Evolutionary conservation across 2,113 vertebrate genomes (phyloP), one percentile per base, ranked within the genome.

Genomic region (Zosterops borbonicus): DNA sequence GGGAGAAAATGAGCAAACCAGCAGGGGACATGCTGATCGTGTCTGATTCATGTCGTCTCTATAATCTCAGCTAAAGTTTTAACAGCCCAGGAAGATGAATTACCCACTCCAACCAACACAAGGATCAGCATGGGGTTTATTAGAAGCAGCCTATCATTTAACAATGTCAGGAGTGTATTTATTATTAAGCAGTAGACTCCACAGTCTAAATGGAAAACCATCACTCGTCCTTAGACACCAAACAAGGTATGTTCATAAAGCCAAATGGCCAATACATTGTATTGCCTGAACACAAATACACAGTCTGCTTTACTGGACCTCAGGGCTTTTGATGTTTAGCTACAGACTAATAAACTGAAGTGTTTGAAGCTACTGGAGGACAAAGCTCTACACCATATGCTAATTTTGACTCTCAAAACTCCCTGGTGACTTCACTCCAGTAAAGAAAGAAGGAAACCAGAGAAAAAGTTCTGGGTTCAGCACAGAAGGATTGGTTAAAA

Each of bases 71-170:
- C 95, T 92, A 50, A 59, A 53, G 78, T 93, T 93, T 77, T 87
- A 95, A 86, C 60, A 86, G 92, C 83, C 92, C 42, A 25, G 90
- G 67, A 95, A 97, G 97, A 97, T 92, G 35, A 62, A 97, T 97
- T 92, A 87, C 92, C 69, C 75, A 84, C 91, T 96, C 58, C 47
- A 83, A 14, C 90, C 6, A 82, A 89, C 78, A 94, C 79, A 83
- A 9, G 28, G 92, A 93, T 95, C 97, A 97, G 97, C 96, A 92
- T 95, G 96, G 95, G 96, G 97, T 94, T 98, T 97, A 97, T 98
- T 97, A 96, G 97, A 93, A 97, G 93, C 53, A 85, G 83, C 70
- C 74, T 39, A 92, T 95, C 95, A 92, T 97, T 97, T 94, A 95
- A 83, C 95, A 95, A 86, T 86, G 94, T 96, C 97, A 94, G 89